phyloP scores from a whole-genome alignment of 2,797 vertebrate genomes.

The Onychomys arenicola region DNA sequence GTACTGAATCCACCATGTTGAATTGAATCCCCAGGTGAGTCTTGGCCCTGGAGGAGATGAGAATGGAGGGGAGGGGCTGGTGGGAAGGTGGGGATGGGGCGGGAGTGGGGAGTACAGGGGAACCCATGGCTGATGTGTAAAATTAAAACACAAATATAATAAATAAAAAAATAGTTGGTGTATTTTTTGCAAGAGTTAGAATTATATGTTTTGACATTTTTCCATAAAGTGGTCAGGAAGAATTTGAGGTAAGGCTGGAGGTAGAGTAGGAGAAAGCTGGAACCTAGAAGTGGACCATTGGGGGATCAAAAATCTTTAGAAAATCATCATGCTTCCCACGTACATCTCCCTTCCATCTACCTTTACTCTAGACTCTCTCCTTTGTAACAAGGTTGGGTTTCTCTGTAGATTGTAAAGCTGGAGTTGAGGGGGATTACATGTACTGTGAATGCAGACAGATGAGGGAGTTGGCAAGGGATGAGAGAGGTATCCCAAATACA shows the following conservation, averaged over 20 bases:
- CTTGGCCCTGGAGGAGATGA: too few species aligned
- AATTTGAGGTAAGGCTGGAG: not conserved
- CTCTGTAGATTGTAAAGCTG: not conserved
- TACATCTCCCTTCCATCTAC: not conserved
- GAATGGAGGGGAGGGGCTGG: too few species aligned
- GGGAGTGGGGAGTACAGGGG: too few species aligned
- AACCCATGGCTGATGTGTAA: too few species aligned
- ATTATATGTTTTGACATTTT: not conserved
- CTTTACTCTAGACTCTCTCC: not conserved
- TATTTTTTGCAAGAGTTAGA: not conserved
- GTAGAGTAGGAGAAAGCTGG: not conserved
- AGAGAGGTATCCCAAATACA: not conserved
- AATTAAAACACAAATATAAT: too few species aligned
- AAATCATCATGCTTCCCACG: not conserved
- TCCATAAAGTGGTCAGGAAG: not conserved
- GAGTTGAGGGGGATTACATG: not conserved
- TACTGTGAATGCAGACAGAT: not conserved
- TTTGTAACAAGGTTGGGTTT: not conserved
- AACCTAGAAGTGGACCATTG: not conserved
- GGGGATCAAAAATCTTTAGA: not conserved
- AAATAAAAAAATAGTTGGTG: too few species aligned
- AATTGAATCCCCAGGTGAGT: too few species aligned
- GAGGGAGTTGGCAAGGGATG: not conserved
- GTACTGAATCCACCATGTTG: too few species aligned
- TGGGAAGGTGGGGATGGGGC: too few species aligned